Evolutionary conservation across 2,113 vertebrate genomes (phyloP).

Genomic region (Chlamydotis undulata): DNA sequence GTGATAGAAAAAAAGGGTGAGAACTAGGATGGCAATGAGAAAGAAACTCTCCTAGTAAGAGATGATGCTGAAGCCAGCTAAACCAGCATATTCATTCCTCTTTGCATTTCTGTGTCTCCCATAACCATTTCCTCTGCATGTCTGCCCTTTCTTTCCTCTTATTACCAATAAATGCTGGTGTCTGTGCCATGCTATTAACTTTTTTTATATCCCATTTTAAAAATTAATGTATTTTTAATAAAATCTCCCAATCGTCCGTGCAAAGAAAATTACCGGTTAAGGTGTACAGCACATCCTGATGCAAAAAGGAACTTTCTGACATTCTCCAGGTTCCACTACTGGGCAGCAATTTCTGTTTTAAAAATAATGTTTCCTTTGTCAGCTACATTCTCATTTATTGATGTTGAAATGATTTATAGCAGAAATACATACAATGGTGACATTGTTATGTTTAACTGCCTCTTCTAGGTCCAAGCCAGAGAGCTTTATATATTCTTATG

Average conservation of each 20-base stretch:
- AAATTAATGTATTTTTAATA: conserved; percentile 19
- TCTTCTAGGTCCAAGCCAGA: neutral
- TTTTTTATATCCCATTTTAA: neutral
- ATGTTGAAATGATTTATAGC: neutral
- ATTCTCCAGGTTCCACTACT: neutral
- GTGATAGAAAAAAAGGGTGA: neutral
- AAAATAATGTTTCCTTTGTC: neutral
- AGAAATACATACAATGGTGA: neutral
- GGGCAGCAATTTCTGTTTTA: neutral
- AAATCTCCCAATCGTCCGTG: neutral
- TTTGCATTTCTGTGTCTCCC: neutral
- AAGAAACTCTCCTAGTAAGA: neutral
- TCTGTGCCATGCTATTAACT: neutral
- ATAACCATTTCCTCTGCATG: neutral
- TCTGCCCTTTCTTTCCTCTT: neutral
- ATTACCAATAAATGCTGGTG: neutral
- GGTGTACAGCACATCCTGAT: neutral
- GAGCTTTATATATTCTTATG: neutral
- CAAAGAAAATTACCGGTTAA: neutral
- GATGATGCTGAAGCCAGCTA: neutral
- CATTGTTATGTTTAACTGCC: neutral
- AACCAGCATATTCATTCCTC: neutral
- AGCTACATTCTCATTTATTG: neutral
- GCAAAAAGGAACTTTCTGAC: neutral
- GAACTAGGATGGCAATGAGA: neutral